Conservation (phyloP, 2,113 vertebrate genomes). For the Microcebus jonahi region DNA sequence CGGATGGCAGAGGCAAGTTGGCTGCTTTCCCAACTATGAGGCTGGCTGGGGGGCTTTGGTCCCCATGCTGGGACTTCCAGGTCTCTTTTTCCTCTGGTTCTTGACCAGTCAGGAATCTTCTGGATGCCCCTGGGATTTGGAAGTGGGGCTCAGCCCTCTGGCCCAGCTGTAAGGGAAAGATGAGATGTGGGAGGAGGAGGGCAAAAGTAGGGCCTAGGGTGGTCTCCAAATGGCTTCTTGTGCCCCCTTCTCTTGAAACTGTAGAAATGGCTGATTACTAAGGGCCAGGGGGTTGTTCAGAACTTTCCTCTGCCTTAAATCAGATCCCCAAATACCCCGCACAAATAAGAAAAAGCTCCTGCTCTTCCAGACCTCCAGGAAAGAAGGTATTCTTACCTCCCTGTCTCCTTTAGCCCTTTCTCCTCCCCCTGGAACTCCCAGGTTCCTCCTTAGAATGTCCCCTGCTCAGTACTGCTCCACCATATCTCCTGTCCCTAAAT, state of each 20-base stretch:
- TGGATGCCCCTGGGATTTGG: neutral
- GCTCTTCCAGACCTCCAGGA: neutral
- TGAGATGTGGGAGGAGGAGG: neutral
- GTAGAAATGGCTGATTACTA: neutral
- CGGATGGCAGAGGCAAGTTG: neutral
- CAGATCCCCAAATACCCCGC: neutral
- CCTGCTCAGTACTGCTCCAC: conserved; percentile 61
- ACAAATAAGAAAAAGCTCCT: neutral
- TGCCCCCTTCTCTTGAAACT: neutral
- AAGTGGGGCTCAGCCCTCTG: conserved; percentile 38
- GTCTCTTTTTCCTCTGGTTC: conserved; percentile 29
- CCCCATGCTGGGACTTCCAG: neutral
- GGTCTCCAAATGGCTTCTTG: neutral
- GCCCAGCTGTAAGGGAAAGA: conserved; percentile 62
- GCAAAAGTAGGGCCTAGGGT: neutral
- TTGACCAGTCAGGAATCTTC: conserved; percentile 37
- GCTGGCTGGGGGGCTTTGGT: neutral
- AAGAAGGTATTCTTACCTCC: neutral
- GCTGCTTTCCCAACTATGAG: conserved; percentile 2
- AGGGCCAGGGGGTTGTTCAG: neutral
- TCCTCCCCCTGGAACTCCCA: neutral
- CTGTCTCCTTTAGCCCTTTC: neutral
- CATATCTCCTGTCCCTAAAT: conserved; percentile 8
- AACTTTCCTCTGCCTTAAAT: neutral
- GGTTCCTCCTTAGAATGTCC: conserved; percentile 52